Conservation (phyloP, 2,888 invertebrate genomes). For the Drosophila picticornis region DNA sequence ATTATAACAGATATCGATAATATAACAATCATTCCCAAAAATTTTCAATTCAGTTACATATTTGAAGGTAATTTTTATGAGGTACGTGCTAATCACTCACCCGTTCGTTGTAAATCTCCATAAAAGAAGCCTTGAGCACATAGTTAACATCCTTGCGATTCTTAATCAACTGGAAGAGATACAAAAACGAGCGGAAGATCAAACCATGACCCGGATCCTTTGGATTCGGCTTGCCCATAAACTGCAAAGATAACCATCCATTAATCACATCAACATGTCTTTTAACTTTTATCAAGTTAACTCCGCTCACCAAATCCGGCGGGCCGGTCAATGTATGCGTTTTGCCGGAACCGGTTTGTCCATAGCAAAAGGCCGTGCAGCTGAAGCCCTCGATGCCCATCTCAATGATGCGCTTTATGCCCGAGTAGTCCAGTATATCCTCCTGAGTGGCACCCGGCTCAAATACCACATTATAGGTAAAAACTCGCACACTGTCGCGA, state of each 20-base stretch:
- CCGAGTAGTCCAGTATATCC: constrained; percentile 95
- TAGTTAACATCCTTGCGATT: constrained; percentile 92
- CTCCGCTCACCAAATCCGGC: constrained; percentile 90
- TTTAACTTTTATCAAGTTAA: not conserved
- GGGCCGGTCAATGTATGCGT: constrained; percentile 98
- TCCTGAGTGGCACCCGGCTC: constrained; percentile 94
- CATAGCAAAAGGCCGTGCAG: constrained; percentile 97
- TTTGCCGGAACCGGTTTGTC: constrained; percentile 98
- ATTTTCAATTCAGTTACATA: not conserved
- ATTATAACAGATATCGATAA: not conserved
- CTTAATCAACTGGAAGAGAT: constrained; percentile 93
- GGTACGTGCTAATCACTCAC: constrained; percentile 86
- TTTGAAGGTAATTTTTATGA: not conserved
- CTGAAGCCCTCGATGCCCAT: constrained; percentile 98
- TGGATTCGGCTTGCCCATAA: constrained; percentile 88
- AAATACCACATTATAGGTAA: constrained; percentile 96
- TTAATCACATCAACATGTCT: not conserved
- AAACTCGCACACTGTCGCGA: constrained; percentile 90
- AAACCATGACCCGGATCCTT: constrained; percentile 93
- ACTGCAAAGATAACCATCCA: constrained; percentile 85
- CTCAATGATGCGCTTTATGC: constrained; percentile 94
- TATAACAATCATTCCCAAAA: not conserved
- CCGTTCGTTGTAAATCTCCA: constrained; percentile 99
- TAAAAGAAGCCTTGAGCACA: constrained; percentile 95
- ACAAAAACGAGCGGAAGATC: constrained; percentile 95